phyloP scores from a whole-genome alignment of 1,140 invertebrate species.

The Bombus terrestris region DNA sequence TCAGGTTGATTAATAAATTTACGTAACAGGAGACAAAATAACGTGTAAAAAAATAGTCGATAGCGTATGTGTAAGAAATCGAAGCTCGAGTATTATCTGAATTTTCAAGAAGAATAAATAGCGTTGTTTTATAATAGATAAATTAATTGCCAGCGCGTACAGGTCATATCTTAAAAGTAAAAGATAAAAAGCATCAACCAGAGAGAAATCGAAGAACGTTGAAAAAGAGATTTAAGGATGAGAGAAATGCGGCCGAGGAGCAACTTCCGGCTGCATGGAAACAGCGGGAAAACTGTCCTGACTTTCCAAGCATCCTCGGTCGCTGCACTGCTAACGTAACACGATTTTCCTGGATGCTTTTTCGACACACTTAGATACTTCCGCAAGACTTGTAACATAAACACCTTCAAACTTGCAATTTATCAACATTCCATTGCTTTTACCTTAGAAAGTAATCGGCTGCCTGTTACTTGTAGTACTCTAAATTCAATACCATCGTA shows the following conservation, averaged over 20 bases:
- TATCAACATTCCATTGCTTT: neutral
- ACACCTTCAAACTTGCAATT: neutral
- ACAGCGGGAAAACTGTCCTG: constrained; percentile 49
- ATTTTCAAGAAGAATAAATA: neutral
- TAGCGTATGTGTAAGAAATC: neutral
- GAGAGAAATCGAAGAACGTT: neutral
- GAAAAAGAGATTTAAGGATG: constrained; percentile 11
- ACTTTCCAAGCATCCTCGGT: constrained; percentile 32
- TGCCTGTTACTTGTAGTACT: neutral
- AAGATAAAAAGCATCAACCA: neutral
- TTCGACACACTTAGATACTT: constrained; percentile 24
- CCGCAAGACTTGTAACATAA: neutral
- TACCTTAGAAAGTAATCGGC: neutral
- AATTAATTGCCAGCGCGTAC: neutral
- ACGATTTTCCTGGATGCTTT: constrained; percentile 48
- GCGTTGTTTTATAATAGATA: too few relatives aligned
- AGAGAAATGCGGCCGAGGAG: constrained; percentile 27
- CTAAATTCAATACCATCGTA: neutral
- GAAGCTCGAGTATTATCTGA: neutral
- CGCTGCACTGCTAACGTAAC: constrained; percentile 37
- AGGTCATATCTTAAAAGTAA: neutral
- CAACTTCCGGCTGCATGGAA: constrained; percentile 52
- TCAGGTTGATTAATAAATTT: too few relatives aligned
- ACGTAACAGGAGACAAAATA: neutral
- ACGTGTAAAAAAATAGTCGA: neutral